These are phyloP conservation scores for Montipora capricornis DNA, from an alignment of 64 coral and sea anemone genomes.

Conservation along the genomic window DNA sequence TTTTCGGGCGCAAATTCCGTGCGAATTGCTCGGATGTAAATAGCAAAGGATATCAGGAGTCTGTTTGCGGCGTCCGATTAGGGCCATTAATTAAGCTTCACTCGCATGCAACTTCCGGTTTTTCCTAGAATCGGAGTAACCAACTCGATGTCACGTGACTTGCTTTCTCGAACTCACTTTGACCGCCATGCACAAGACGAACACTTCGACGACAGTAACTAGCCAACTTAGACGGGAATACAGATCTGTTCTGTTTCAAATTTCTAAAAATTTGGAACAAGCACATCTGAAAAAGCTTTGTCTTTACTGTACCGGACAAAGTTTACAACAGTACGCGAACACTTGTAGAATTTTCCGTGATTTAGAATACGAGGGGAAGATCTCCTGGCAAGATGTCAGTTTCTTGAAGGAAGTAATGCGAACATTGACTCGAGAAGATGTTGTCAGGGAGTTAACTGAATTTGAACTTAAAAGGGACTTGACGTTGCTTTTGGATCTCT, in stretches of 20 bases:
- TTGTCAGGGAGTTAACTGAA: background rate
- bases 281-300: background rate
- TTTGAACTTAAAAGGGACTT: conserved; percentile 14
- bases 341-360: background rate
- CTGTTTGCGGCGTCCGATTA: too few species aligned
- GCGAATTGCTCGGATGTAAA: too few species aligned
- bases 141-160: too few species aligned
- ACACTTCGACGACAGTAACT: background rate
- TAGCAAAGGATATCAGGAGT: too few species aligned
- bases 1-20: too few species aligned
- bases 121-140: too few species aligned
- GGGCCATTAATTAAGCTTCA: too few species aligned
- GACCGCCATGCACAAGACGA: too few species aligned
- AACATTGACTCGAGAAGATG: background rate
- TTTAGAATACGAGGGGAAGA: conserved; percentile 5
- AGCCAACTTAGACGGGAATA: background rate
- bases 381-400: conserved; percentile 13
- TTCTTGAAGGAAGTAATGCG: conserved; percentile 1
- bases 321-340: background rate
- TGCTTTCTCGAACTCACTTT: too few species aligned
- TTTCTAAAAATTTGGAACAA: background rate
- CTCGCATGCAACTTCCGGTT: too few species aligned
- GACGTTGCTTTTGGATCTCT: conserved; percentile 25
- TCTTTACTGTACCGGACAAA: background rate
- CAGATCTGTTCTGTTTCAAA: background rate